Base-by-base conservation (phyloP, 2,113 vertebrate genomes). In the Oreotrochilus melanogaster region DNA sequence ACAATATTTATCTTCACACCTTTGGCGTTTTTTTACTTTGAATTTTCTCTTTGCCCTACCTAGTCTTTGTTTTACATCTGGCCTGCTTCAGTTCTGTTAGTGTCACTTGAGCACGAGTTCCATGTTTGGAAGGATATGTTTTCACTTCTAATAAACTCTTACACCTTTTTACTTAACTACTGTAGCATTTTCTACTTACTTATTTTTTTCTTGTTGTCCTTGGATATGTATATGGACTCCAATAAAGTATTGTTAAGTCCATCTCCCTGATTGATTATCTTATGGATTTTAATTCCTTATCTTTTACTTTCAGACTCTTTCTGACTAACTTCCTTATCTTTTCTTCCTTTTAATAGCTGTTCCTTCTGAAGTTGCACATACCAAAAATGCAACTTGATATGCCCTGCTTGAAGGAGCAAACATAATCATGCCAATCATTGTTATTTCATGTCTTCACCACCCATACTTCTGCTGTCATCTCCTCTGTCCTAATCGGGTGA, bases 61-160 rank as follows among this genome's bases (percentile, higher is more conserved):
- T 84, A 81, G 86, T 94, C 88, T 92, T 78, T 64, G 39, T 76
- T 88, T 95, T 84, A 88, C 79, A 92, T 94, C 86, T 93, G 86
- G 72, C 64, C 57, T 88, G 56, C 48, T 74, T n/a, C 71, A 92
- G 88, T 88, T 94, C 90, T 95, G 50, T 86, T 95, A 95, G 74
- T 83, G 76, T 95, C 86, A 95, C 60, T 93, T 88, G 56, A 24
- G 35, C 64, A 84, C 71, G 92, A 94, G 93, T 93, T 93, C 90
- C 43, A 25, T 95, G 75, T 94, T 95, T 88, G 69, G 85, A 93
- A 83, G 56, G 85, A 78, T 73, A 75, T 14, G 24, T 85, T 84
- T 93, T 93, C 69, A 86, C 43, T 51, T 91, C 83, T 95, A 89
- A 51, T 83, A 64, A 94, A 83, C 39, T 83, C 64, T 79, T 89